Conservation (phyloP, 2,797 vertebrate genomes). For the Notamacropus eugenii region DNA sequence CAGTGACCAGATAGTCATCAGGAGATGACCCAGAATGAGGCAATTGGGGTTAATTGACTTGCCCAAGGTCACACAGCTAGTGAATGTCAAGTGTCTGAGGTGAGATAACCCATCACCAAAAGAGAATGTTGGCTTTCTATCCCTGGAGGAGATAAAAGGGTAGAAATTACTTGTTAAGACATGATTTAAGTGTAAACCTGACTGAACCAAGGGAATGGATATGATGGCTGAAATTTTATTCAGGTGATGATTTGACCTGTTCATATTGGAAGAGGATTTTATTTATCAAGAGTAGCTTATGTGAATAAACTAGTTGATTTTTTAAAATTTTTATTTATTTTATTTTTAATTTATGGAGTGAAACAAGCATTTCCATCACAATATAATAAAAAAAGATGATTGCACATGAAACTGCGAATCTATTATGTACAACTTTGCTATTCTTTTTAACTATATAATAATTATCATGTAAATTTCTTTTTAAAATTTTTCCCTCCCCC, state of each 20-base stretch:
- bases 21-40: no score
- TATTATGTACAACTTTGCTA: background rate
- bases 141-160: background rate
- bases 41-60: no score
- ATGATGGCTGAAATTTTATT: background rate
- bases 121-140: background rate
- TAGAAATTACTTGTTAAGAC: constrained; percentile 21
- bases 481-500: background rate
- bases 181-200: constrained; percentile 1
- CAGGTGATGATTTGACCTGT: constrained; percentile 35
- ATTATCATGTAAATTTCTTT: background rate
- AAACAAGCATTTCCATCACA: background rate
- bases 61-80: no score
- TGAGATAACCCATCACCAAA: background rate
- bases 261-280: constrained; percentile 23
- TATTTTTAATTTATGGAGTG: background rate
- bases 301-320: background rate
- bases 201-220: background rate
- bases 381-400: background rate
- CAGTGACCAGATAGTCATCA: no score
- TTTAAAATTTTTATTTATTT: background rate
- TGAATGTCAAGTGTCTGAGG: no score
- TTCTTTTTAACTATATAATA: background rate
- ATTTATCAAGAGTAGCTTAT: background rate
- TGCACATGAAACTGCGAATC: background rate